These are phyloP conservation scores for Drosophila diplacantha DNA, from an alignment of 2,888 invertebrate species.

Conservation along the genomic window DNA sequence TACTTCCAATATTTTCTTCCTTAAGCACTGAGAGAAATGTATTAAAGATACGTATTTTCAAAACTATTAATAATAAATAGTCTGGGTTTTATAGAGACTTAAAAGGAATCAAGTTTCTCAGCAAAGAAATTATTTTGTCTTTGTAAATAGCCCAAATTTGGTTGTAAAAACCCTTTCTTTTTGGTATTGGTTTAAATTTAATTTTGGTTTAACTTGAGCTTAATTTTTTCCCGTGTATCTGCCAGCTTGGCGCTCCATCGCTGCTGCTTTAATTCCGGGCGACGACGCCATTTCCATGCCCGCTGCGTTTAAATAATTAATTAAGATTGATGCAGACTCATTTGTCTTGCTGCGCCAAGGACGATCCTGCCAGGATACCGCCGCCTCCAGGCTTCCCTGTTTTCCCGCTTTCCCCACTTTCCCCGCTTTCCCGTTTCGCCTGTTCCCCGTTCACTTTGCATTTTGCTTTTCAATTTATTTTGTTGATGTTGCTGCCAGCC, in stretches of 20 bases:
- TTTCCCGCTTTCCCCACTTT: not conserved
- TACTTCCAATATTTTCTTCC: conserved; percentile 27
- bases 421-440: conserved; percentile 2
- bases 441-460: conserved; percentile 58
- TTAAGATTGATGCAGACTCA: conserved; percentile 74
- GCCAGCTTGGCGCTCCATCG: conserved; percentile 22
- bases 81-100: not conserved
- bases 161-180: too few species aligned
- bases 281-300: conserved; percentile 67
- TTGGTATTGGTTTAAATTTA: not conserved
- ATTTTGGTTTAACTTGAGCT: too few species aligned
- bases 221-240: conserved; percentile 5
- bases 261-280: conserved; percentile 61
- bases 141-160: too few species aligned
- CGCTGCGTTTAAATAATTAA: conserved; percentile 73
- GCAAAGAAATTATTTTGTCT: not conserved
- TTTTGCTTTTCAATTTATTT: conserved; percentile 68
- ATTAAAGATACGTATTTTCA: not conserved
- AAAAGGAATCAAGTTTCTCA: too few species aligned
- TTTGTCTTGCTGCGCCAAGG: conserved; percentile 66
- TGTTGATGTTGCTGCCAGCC: conserved; percentile 42
- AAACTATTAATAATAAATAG: not conserved
- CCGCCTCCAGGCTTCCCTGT: not conserved
- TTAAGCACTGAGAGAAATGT: not conserved
- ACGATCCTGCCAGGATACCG: conserved; percentile 34